phyloP scores from a whole-genome alignment of 2,888 invertebrate genomes.

The Parochlus steinenii region DNA sequence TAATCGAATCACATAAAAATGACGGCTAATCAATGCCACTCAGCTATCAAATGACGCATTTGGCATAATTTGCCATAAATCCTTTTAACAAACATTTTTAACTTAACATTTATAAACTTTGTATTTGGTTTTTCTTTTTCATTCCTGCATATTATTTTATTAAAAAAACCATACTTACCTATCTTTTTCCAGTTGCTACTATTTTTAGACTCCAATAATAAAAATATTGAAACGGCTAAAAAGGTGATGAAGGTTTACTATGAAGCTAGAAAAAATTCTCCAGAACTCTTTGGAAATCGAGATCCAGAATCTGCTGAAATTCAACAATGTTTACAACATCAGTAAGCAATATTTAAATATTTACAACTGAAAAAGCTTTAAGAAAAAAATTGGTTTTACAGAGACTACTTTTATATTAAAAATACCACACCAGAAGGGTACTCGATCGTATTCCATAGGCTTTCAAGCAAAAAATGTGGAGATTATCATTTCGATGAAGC shows the following conservation, averaged over 20 bases:
- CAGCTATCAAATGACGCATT: background rate
- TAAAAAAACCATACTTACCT: background rate
- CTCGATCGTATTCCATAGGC: slow-evolving; percentile 42
- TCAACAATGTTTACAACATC: slow-evolving; percentile 30
- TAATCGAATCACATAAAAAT: too few species aligned
- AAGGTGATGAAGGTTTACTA: slow-evolving; percentile 38
- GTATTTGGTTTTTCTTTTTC: background rate
- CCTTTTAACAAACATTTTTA: background rate
- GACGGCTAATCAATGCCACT: too few species aligned
- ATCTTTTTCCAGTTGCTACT: slow-evolving; percentile 14
- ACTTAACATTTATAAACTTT: background rate
- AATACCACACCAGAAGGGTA: slow-evolving; percentile 41
- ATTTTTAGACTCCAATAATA: slow-evolving; percentile 15
- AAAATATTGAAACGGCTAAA: slow-evolving; percentile 14
- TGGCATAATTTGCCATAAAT: background rate
- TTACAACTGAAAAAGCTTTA: background rate
- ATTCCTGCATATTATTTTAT: background rate
- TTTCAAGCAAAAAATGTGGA: slow-evolving; percentile 37
- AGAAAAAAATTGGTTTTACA: slow-evolving; percentile 22
- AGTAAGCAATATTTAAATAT: slow-evolving; percentile 26
- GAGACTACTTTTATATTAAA: slow-evolving; percentile 39
- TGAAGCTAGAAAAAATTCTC: slow-evolving; percentile 36
- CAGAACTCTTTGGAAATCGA: slow-evolving; percentile 46
- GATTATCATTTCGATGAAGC: slow-evolving; percentile 41
- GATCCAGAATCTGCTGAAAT: slow-evolving; percentile 28